Evolutionary conservation across 2,113 vertebrate genomes (phyloP), one percentile per base, ranked within the genome.

Genomic region (Sakesphorus luctuosus): DNA sequence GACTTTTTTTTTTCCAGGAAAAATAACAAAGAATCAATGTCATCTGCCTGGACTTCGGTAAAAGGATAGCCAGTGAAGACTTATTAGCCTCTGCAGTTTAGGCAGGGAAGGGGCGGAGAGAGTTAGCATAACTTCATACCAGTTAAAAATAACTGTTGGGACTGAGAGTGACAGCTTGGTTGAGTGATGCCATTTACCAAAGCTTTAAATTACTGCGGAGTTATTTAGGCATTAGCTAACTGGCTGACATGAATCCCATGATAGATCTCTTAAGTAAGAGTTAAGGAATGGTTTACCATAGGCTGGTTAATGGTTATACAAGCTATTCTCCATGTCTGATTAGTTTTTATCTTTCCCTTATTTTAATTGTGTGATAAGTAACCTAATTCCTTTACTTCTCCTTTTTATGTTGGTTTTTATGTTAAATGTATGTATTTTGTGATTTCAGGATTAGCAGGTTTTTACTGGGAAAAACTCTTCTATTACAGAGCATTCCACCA

Each of bases 231-330:
- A 96, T 97, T 97, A 97, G 92, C 95, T 97, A 97, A 97, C 89
- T 63, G 91, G 89, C 91, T 97, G 92, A 94, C 94, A 84, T 74
- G 80, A 97, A 97, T 96, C 97, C 90, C 97, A 87, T 94, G 85
- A 97, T 92, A 58, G 96, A 97, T 97, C 96, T 90, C 56, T 87
- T 93, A 97, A 98, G 95, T 96, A 96, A 98, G 94, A 97, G 90
- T 89, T 96, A 97, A 97, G 93, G 96, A 98, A 98, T 97, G 94
- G 97, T 97, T 98, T 91, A 97, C 97, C 71, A 97, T 67, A 92
- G 92, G 49, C 93, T 95, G 79, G 97, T 98, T 98, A 98, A 98
- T 98, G 95, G 91, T 97, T 98, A 97, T 95, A 96, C 92, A 94
- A 97, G 90, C 94, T 97, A 92, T 96, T 97, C 95, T 96, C 97